Conservation (phyloP, 2,888 invertebrate genomes). For the Eucriotettix oculatus region DNA sequence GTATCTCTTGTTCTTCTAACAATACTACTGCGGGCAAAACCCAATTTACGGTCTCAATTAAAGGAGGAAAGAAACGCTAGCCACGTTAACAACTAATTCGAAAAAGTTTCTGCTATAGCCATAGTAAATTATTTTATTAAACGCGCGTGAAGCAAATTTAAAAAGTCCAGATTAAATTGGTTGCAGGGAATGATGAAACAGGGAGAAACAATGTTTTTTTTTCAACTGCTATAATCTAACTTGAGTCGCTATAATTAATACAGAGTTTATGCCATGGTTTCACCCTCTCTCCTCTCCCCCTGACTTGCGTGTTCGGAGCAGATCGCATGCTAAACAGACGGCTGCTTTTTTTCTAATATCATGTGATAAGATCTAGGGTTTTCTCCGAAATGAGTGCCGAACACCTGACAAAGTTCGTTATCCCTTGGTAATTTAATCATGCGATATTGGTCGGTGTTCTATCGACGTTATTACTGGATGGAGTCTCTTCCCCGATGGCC, state of each 20-base stretch:
- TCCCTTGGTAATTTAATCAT: slow-evolving; percentile 6
- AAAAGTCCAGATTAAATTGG: not conserved
- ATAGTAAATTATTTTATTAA: not conserved
- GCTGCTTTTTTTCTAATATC: slow-evolving; percentile 7
- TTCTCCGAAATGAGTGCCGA: slow-evolving; percentile 6
- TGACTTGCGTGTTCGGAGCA: slow-evolving; percentile 5
- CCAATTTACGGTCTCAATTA: too few relatives aligned
- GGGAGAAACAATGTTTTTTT: not conserved
- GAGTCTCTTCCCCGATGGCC: too few relatives aligned
- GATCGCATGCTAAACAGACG: slow-evolving; percentile 5
- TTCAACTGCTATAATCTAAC: not conserved
- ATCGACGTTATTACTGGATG: not conserved
- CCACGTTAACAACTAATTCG: not conserved
- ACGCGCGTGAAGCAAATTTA: not conserved
- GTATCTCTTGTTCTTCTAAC: too few relatives aligned
- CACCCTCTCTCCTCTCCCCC: not conserved
- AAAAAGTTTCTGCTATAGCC: not conserved
- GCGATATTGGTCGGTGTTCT: slow-evolving; percentile 7
- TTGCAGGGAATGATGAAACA: not conserved
- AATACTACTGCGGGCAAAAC: too few relatives aligned
- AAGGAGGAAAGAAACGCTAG: too few relatives aligned
- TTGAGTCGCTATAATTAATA: not conserved
- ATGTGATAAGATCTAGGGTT: slow-evolving; percentile 7
- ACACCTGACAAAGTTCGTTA: slow-evolving; percentile 3
- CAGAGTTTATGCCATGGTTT: not conserved